A percentile compares a stretch with the other conserved stretches of the same genome.
phyloP scores from a whole-genome alignment of 2,888 invertebrate species.

The Metellina segmentata region DNA sequence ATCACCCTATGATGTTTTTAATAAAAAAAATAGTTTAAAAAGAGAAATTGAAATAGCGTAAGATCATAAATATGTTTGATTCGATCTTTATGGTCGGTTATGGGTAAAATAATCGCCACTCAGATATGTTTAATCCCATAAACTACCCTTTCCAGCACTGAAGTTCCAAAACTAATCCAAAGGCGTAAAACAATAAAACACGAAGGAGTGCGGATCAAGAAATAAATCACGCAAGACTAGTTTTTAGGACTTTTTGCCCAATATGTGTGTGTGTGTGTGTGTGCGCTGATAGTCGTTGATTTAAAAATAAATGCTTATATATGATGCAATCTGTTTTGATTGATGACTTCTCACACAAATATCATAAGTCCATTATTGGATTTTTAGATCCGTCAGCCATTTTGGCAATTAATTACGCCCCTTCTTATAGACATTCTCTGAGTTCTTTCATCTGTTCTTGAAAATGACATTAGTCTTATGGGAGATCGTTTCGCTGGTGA shows the following conservation, averaged over 20 bases:
- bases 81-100: too few species aligned
- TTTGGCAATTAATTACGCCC: conserved; percentile 46
- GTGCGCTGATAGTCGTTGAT: not conserved
- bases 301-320: conserved; percentile 1
- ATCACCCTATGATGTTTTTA: too few species aligned
- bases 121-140: too few species aligned
- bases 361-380: conserved; percentile 46
- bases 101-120: too few species aligned
- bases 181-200: not conserved
- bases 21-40: too few species aligned
- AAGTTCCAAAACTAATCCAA: not conserved
- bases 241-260: not conserved
- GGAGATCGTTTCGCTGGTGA: conserved; percentile 1
- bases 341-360: conserved; percentile 33
- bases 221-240: not conserved
- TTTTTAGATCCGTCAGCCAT: conserved; percentile 36
- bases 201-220: not conserved
- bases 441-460: conserved; percentile 27
- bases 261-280: too few species aligned
- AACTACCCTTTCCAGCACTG: too few species aligned
- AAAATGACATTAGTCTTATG: conserved; percentile 31
- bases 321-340: conserved; percentile 16
- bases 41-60: too few species aligned
- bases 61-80: too few species aligned
- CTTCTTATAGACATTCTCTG: not conserved